phyloP scores from a whole-genome alignment of 2,888 invertebrate species.

The Trissonchulus latispiculum region DNA sequence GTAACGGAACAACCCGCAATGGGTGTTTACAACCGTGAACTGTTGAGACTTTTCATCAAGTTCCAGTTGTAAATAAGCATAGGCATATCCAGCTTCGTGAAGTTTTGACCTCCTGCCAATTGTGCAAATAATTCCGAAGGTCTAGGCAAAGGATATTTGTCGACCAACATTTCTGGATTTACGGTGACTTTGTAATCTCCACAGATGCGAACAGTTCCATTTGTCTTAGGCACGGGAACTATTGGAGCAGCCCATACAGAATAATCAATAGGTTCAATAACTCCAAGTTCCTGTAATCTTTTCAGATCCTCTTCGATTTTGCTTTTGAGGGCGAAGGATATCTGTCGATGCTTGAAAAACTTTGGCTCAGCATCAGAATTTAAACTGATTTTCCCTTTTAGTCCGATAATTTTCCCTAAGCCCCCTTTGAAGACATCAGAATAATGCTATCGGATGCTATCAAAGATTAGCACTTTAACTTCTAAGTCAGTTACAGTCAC shows the following conservation, averaged over 20 bases:
- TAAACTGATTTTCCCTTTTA: neutral
- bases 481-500: no score
- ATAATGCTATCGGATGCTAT: no score
- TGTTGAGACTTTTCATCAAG: conserved; percentile 34
- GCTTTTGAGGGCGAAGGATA: neutral
- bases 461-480: no score
- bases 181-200: conserved; percentile 36
- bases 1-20: conserved; percentile 26
- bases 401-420: neutral
- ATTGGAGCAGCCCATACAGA: neutral
- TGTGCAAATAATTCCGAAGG: conserved; percentile 31
- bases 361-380: neutral
- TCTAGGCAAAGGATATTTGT: conserved; percentile 33
- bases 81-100: conserved; percentile 42
- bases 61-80: conserved; percentile 42
- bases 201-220: conserved; percentile 36
- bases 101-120: conserved; percentile 35
- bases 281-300: neutral
- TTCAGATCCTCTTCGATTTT: neutral
- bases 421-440: neutral
- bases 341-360: neutral
- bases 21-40: conserved; percentile 36
- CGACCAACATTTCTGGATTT: conserved; percentile 33
- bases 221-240: neutral
- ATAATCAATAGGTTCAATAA: neutral